Evolutionary conservation across 2,888 invertebrate genomes (phyloP), one percentile per base, ranked within the genome.

Genomic region (Nebria salina): DNA sequence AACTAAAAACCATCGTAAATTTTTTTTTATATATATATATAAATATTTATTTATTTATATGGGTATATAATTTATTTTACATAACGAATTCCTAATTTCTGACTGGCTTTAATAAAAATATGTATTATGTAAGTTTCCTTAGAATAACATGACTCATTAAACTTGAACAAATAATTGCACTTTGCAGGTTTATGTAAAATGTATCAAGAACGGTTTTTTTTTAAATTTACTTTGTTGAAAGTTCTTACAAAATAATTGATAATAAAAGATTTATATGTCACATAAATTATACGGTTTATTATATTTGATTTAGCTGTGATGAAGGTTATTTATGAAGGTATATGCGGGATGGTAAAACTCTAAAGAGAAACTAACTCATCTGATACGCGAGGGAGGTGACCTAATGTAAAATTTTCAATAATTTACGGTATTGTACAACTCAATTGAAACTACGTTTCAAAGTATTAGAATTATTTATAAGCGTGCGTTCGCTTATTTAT

Each of bases 361-460:
- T 41, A 41, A 73, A 34, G 73, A 42, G 73, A 73, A 73, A 41
- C 43, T 70, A 34, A 70, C 11, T 11, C 42, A 72, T 34, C n/a
- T 7, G 20, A 72, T 11, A 73, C 26, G 43, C 15, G 11, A 70
- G 70, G 70, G 34, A 70, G 26, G 25, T 72, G 74, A 75, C 66
- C 74, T 75, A 75, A 79, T 75, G 79, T 75, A 79, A 74, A 79
- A 79, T 75, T 74, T 79, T 79, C 65, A 79, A 79, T 79, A 79
- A 74, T 74, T 26, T 72, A 77, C 20, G 41, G 26, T 76, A 68
- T 15, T 43, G 70, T 74, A 78, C 73, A 66, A 68, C 79, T 68
- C n/a, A 54, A 79, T 42, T 7, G 54, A 3, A 54, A 54, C 54
- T 54, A 2, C 54, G 8, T 54, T 54, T 8, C 54, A 13, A 54